Evolutionary conservation across 2,888 invertebrate genomes (phyloP).

Genomic region (Leptura quadrifasciata): DNA sequence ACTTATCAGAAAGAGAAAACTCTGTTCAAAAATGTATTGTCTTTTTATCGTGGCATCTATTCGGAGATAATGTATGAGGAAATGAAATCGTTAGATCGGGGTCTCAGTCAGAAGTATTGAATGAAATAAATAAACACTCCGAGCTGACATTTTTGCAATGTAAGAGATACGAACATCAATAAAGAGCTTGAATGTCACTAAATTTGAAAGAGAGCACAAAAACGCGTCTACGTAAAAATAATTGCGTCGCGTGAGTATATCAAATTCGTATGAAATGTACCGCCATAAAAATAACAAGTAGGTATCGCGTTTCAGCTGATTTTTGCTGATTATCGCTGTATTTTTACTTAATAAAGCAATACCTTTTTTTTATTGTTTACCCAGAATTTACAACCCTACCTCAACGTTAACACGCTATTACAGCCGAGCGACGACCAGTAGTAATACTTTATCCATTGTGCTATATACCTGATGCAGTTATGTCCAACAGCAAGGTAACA

Average conservation of each 20-base stretch:
- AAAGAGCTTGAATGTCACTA: not conserved
- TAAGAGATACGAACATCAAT: too few species aligned
- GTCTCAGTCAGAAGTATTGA: too few species aligned
- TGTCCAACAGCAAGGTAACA: not conserved
- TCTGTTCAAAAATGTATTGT: too few species aligned
- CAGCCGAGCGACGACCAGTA: not conserved
- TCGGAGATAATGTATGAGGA: too few species aligned
- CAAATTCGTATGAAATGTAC: slow-evolving; percentile 8
- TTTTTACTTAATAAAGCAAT: slow-evolving; percentile 14
- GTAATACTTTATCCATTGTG: not conserved
- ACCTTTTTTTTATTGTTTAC: slow-evolving; percentile 21
- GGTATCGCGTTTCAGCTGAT: slow-evolving; percentile 5
- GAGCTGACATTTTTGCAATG: too few species aligned
- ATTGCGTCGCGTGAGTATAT: not conserved
- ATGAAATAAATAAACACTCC: too few species aligned
- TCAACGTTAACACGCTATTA: slow-evolving; percentile 24
- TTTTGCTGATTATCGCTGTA: not conserved
- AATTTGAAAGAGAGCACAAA: not conserved
- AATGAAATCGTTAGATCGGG: too few species aligned
- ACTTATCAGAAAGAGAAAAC: too few species aligned
- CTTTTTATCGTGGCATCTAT: too few species aligned
- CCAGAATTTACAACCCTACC: slow-evolving; percentile 17
- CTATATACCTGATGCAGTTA: not conserved
- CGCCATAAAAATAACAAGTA: not conserved
- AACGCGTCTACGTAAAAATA: not conserved